A percentile compares a stretch with the other conserved stretches of the same genome.
Conservation (phyloP, 2,888 invertebrate genomes). For the Cyrtodaria siliqua region DNA sequence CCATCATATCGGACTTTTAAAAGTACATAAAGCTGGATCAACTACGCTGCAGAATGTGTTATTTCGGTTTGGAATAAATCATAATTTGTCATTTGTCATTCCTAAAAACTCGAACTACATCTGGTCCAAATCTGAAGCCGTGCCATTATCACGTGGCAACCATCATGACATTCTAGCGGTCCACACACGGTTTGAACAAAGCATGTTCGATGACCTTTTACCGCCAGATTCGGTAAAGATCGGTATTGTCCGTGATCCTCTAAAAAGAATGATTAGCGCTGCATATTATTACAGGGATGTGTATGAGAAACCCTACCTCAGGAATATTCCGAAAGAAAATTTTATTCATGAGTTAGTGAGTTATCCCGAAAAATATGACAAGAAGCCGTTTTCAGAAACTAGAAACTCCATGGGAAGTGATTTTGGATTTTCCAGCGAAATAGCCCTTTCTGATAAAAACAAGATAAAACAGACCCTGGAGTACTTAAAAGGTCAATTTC, state of each 20-base stretch:
- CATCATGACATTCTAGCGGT: constrained; percentile 62
- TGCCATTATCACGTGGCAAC: constrained; percentile 21
- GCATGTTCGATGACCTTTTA: constrained; percentile 40
- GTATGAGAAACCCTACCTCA: constrained; percentile 7
- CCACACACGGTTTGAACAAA: constrained; percentile 51
- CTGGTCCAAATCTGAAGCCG: constrained; percentile 9
- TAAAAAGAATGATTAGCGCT: constrained; percentile 51
- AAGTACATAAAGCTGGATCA: constrained; percentile 66
- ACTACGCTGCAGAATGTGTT: constrained; percentile 60
- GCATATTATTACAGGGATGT: constrained; percentile 51
- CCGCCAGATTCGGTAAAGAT: constrained; percentile 57
- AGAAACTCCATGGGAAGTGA: constrained; percentile 52
- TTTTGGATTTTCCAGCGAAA: constrained; percentile 38
- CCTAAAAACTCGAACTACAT: constrained; percentile 27
- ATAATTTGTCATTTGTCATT: constrained; percentile 58
- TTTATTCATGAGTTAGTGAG: constrained; percentile 40
- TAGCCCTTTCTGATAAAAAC: neutral
- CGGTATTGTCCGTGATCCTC: constrained; percentile 64
- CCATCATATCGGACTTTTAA: constrained; percentile 62
- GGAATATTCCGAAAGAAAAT: constrained; percentile 18
- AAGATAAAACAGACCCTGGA: neutral
- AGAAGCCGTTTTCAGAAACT: constrained; percentile 31
- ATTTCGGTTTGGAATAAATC: constrained; percentile 56
- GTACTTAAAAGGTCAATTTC: constrained; percentile 20
- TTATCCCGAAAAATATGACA: constrained; percentile 33